These are phyloP conservation scores for Andrena hattorfiana DNA, from an alignment of 2,888 invertebrate species.

Conservation along the genomic window DNA sequence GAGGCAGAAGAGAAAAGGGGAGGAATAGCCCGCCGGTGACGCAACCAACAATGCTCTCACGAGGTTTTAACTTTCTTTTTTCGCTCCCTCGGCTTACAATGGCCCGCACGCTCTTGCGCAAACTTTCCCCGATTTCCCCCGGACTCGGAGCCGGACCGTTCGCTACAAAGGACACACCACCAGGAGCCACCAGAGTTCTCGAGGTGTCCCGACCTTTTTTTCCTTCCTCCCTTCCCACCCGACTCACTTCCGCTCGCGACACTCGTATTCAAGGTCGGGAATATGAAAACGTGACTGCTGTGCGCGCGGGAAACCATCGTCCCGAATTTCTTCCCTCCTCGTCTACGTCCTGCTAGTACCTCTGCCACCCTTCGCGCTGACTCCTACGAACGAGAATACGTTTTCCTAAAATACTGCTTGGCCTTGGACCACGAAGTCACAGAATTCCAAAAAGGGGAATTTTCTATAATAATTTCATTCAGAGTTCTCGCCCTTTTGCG, in stretches of 20 bases:
- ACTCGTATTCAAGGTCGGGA: slow-evolving; percentile 54
- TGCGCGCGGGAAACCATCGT: slow-evolving; percentile 13
- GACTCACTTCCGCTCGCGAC: slow-evolving; percentile 36
- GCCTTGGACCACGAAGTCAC: no score
- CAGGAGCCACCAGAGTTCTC: slow-evolving; percentile 32
- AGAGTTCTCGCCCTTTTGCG: neutral
- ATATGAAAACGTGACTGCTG: slow-evolving; percentile 47
- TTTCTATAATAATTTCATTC: no score
- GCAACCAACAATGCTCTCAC: slow-evolving; percentile 82
- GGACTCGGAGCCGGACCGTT: slow-evolving; percentile 51
- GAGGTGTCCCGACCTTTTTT: slow-evolving; percentile 35
- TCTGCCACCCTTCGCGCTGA: no score
- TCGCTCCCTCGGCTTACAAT: slow-evolving; percentile 73
- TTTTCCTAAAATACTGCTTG: no score
- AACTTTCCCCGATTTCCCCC: slow-evolving; percentile 83
- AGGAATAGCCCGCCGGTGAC: slow-evolving; percentile 76
- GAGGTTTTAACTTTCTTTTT: slow-evolving; percentile 81
- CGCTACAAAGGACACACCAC: slow-evolving; percentile 54
- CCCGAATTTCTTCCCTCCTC: no score
- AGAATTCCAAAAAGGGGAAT: no score
- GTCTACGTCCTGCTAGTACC: no score
- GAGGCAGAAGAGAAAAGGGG: slow-evolving; percentile 54
- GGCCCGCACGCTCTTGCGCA: slow-evolving; percentile 77
- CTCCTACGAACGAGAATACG: no score
- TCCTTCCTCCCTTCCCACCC: slow-evolving; percentile 1